Percentiles rank a stretch among this genome's conserved stretches.
Evolutionary conservation across 1,140 invertebrate genomes (phyloP).

Genomic region (Drosophila auraria): DNA sequence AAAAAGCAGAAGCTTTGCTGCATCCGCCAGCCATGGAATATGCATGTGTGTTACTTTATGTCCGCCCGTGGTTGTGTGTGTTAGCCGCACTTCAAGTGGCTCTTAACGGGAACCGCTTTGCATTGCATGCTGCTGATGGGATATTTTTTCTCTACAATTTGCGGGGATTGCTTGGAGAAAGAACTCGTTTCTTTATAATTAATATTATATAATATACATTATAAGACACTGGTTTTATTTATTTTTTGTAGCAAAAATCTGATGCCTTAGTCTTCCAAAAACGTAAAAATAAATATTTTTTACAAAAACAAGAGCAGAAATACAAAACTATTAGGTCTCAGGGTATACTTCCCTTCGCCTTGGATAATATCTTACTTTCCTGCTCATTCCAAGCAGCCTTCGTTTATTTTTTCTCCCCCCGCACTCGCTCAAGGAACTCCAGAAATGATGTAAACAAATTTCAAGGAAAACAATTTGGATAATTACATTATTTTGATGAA

Average conservation of each 20-base stretch:
- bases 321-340: background rate
- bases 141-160: conserved; percentile 1
- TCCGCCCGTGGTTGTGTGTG: conserved; percentile 12
- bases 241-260: too few species aligned
- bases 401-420: conserved; percentile 32
- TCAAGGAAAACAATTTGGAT: conserved; percentile 83
- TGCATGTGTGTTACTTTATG: conserved; percentile 8
- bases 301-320: too few species aligned
- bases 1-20: conserved; percentile 42
- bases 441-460: conserved; percentile 81
- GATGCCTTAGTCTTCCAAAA: too few species aligned
- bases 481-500: conserved; percentile 82
- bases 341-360: background rate
- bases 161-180: background rate
- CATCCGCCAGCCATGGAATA: conserved; percentile 2
- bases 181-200: too few species aligned
- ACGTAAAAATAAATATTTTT: background rate
- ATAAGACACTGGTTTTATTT: background rate
- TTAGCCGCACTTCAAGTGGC: conserved; percentile 63
- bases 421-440: conserved; percentile 46
- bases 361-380: background rate
- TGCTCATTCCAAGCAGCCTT: background rate
- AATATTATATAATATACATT: too few species aligned
- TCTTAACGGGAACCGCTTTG: conserved; percentile 75
- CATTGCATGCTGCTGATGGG: conserved; percentile 51